Base-by-base conservation (phyloP, 2,888 invertebrate genomes). In the Melangyna quadrimaculata region DNA sequence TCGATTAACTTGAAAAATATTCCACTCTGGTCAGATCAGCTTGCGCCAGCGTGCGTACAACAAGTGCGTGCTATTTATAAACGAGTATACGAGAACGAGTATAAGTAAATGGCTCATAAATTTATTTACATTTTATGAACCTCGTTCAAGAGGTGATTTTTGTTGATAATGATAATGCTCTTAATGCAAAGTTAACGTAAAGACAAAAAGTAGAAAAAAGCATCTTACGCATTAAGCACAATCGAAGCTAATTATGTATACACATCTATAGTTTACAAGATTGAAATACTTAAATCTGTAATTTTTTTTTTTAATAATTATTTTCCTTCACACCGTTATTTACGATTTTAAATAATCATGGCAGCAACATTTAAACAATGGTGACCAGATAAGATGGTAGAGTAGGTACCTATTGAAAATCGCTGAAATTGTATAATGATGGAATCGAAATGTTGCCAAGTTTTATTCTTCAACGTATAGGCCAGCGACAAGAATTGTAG, bases 21-120 rank as follows among this genome's bases (percentile, higher is more conserved):
- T 84, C 80, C 84, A 80, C 80, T 84, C 75, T 32, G 75, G 75
- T 79, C 84, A 72, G 67, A 75, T 79, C 80, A 72, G 63, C 75
- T 69, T 72, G 57, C 45, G 57, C 51, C 67, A 55, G 53, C 75
- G 75, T 80, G 83, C 74, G 67, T 59, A 51, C n/a, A 45, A 51
- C 67, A 67, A 71, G 71, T 53, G 65, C 59, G 43, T 70, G 70
- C 67, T 63, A 63, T 73, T 45, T 63, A 59, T 78, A 63, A 73
- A 61, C 43, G 51, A 67, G 59, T 37, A n/a, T n/a, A 57, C 57
- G 12, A 57, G 32, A 14, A 17, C 35, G 12, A 67, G 35, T 43
- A 43, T 63, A 61, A 51, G 22, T 71, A 43, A 75, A 84, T 55
- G 75, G 70, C 51, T 57, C 63, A 43, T 67, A 40, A 74, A 71